phyloP scores from a whole-genome alignment of 1,140 invertebrate genomes.

The Sipha flava region DNA sequence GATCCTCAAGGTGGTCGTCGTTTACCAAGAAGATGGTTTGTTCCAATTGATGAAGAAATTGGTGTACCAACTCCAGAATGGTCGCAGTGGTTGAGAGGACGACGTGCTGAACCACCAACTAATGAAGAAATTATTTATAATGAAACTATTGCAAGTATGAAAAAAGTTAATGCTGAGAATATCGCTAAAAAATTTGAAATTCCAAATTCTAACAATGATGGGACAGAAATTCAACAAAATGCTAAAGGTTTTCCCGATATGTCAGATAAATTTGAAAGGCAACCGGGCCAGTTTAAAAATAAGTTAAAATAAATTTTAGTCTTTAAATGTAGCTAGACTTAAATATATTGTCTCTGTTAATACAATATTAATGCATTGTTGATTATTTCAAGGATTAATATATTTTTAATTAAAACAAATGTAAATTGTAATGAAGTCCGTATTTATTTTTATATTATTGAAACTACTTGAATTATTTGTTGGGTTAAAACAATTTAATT shows the following conservation, averaged over 20 bases:
- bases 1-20: conserved; percentile 51
- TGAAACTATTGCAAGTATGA: conserved; percentile 57
- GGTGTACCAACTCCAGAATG: conserved; percentile 61
- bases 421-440: too few species aligned
- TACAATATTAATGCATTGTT: too few species aligned
- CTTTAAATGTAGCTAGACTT: not conserved
- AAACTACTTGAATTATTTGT: too few species aligned
- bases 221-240: not conserved
- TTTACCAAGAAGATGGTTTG: conserved; percentile 60
- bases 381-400: too few species aligned
- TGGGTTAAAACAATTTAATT: too few species aligned
- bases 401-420: too few species aligned
- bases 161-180: conserved; percentile 63
- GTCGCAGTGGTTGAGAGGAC: conserved; percentile 70
- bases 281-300: not conserved
- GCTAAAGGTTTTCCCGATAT: conserved; percentile 23
- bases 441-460: too few species aligned
- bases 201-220: not conserved
- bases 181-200: conserved; percentile 46
- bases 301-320: not conserved
- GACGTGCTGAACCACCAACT: conserved; percentile 58
- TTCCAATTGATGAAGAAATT: conserved; percentile 51
- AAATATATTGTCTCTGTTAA: not conserved
- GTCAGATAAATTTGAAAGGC: conserved; percentile 25
- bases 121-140: conserved; percentile 63